Percentiles rank a stretch among this genome's conserved stretches.
Conservation (phyloP, 1,140 invertebrate genomes). For the Heterodera carotae region DNA sequence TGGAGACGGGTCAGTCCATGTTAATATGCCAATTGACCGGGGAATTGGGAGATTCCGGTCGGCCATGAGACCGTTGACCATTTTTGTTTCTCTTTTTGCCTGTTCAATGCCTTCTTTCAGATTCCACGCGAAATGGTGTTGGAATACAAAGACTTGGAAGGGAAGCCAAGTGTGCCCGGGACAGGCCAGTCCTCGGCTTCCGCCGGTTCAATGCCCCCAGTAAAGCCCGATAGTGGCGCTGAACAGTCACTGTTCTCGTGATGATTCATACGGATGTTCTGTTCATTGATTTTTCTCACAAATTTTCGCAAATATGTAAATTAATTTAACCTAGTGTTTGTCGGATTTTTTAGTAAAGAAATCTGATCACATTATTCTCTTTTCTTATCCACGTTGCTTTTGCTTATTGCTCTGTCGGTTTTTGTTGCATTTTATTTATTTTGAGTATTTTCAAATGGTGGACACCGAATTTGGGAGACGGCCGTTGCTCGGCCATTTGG, state of each 20-base stretch:
- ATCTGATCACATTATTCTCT: background rate
- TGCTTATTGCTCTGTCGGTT: background rate
- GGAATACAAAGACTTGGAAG: slow-evolving; percentile 61
- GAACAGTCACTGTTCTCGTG: slow-evolving; percentile 26
- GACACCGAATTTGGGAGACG: background rate
- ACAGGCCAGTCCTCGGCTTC: slow-evolving; percentile 22
- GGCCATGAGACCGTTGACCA: too few relatives aligned
- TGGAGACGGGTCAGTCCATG: slow-evolving; percentile 67
- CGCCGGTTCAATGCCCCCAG: slow-evolving; percentile 6
- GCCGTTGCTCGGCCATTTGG: slow-evolving; percentile 42
- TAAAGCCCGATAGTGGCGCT: slow-evolving; percentile 16
- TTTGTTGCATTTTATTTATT: background rate
- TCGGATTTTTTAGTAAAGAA: slow-evolving; percentile 5
- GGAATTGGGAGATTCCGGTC: slow-evolving; percentile 19
- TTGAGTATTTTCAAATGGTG: background rate
- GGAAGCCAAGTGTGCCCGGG: slow-evolving; percentile 41
- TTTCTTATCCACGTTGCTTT: background rate
- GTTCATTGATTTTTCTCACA: background rate
- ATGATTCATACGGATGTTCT: slow-evolving; percentile 14
- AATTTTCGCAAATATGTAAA: slow-evolving; percentile 10
- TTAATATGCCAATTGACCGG: background rate
- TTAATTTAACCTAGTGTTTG: background rate
- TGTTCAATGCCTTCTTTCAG: slow-evolving; percentile 26
- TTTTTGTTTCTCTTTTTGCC: too few relatives aligned
- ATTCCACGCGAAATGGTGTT: slow-evolving; percentile 61